Evolutionary conservation across 35 echinoderm and acorn worm species (phyloP).

Genomic region (Ptychodera flava): DNA sequence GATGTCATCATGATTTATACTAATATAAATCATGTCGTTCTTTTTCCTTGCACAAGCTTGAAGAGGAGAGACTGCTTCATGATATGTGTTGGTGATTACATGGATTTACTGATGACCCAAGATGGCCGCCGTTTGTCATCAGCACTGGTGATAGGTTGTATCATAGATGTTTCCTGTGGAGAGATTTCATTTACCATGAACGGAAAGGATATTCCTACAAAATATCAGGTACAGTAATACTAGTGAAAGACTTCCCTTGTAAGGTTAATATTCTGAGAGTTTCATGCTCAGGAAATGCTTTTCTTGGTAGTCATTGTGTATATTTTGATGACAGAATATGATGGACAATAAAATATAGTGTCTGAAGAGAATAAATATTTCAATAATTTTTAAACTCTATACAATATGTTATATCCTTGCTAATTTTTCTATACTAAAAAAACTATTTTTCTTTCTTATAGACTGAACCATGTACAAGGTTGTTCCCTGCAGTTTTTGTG

Average conservation of each 20-base stretch:
- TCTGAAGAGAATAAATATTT: too few relatives aligned
- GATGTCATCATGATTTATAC: too few relatives aligned
- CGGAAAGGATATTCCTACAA: constrained; percentile 74
- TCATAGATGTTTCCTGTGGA: constrained; percentile 61
- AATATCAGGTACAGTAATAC: constrained; percentile 82
- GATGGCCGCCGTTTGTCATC: constrained; percentile 76
- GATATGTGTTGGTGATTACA: constrained; percentile 78
- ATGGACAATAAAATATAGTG: too few relatives aligned
- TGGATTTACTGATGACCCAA: constrained; percentile 66
- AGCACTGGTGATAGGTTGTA: constrained; percentile 77
- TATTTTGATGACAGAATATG: too few relatives aligned
- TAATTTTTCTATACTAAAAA: too few relatives aligned
- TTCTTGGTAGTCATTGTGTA: too few relatives aligned
- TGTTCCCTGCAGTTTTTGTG: constrained; percentile 87
- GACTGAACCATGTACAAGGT: constrained; percentile 81
- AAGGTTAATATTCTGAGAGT: too few relatives aligned
- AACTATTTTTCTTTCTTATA: too few relatives aligned
- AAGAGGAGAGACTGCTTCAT: constrained; percentile 86
- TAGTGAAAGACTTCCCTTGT: too few relatives aligned
- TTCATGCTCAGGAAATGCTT: too few relatives aligned
- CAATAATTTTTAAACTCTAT: constrained; percentile 1
- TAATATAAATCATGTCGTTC: too few relatives aligned
- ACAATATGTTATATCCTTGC: constrained; percentile 7
- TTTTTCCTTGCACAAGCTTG: too few relatives aligned
- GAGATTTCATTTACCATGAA: constrained; percentile 83